Evolutionary conservation across 2,888 invertebrate species (phyloP).

Genomic region (Caenorhabditis sp.): DNA sequence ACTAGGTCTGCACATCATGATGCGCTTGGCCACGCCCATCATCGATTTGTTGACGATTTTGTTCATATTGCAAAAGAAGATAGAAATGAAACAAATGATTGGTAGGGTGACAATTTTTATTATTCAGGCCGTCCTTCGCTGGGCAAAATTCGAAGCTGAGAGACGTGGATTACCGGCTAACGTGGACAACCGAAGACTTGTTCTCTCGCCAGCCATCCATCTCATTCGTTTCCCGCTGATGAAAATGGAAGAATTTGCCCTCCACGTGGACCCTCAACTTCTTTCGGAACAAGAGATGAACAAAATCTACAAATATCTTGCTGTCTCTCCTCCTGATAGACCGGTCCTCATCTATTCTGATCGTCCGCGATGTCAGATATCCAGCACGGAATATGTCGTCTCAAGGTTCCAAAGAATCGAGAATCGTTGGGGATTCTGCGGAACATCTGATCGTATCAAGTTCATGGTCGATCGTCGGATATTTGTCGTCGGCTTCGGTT

Average conservation of each 20-base stretch:
- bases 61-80: constrained; percentile 38
- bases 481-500: constrained; percentile 91
- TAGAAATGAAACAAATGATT: constrained; percentile 24
- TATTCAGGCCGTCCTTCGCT: constrained; percentile 76
- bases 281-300: constrained; percentile 90
- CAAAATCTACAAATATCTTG: constrained; percentile 86
- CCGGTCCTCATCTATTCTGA: constrained; percentile 86
- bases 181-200: constrained; percentile 88
- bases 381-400: constrained; percentile 66
- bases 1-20: constrained; percentile 80
- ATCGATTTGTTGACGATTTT: constrained; percentile 52
- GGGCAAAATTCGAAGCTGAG: constrained; percentile 87
- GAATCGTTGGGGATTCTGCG: constrained; percentile 91
- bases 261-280: constrained; percentile 86
- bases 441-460: constrained; percentile 90
- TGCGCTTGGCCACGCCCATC: constrained; percentile 60
- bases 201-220: constrained; percentile 88
- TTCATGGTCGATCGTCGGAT: constrained; percentile 90
- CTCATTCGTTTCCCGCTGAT: constrained; percentile 91
- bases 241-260: constrained; percentile 92
- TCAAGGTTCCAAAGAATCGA: constrained; percentile 89
- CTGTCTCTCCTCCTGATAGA: constrained; percentile 88
- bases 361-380: constrained; percentile 64
- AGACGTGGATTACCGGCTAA: constrained; percentile 87
- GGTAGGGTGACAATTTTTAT: background rate